phyloP scores from a whole-genome alignment of 1,140 invertebrate species.

The Macrotrachela quadricornifera region DNA sequence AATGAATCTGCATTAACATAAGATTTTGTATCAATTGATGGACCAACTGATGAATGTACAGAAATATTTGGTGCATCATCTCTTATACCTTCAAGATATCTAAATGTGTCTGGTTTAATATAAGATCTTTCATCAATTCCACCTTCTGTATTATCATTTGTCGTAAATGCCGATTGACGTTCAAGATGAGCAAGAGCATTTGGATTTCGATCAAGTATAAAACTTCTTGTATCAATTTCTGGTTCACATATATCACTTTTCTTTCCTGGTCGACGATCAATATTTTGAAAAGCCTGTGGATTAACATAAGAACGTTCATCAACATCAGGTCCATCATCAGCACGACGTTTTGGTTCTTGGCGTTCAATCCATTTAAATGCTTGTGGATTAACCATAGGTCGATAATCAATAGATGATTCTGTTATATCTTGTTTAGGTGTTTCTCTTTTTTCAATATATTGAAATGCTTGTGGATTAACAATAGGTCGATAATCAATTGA shows the following conservation, averaged over 20 bases:
- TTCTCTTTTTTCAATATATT: not conserved
- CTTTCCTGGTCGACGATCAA: not conserved
- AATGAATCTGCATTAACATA: constrained; percentile 26
- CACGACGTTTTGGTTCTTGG: not conserved
- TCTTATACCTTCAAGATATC: not conserved
- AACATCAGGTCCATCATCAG: not conserved
- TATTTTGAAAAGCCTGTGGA: not conserved
- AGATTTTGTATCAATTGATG: constrained; percentile 25
- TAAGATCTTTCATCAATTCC: constrained; percentile 3
- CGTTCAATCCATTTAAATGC: constrained; percentile 10
- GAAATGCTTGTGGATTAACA: constrained; percentile 18
- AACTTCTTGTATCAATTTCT: constrained; percentile 3
- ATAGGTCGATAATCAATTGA: constrained; percentile 10
- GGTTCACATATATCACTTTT: not conserved
- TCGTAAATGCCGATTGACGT: not conserved
- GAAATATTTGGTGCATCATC: constrained; percentile 14
- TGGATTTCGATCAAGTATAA: not conserved
- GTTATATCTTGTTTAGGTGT: constrained; percentile 10
- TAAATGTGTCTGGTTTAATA: constrained; percentile 5
- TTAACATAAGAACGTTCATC: not conserved
- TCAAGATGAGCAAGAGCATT: too few species aligned
- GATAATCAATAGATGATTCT: constrained; percentile 3
- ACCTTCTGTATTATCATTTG: not conserved
- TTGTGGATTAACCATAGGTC: constrained; percentile 18
- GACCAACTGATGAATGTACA: constrained; percentile 14